A percentile compares a stretch with the other conserved stretches of the same genome.
phyloP scores from a whole-genome alignment of 2,797 vertebrate species.

The Sebastes flavidus region DNA sequence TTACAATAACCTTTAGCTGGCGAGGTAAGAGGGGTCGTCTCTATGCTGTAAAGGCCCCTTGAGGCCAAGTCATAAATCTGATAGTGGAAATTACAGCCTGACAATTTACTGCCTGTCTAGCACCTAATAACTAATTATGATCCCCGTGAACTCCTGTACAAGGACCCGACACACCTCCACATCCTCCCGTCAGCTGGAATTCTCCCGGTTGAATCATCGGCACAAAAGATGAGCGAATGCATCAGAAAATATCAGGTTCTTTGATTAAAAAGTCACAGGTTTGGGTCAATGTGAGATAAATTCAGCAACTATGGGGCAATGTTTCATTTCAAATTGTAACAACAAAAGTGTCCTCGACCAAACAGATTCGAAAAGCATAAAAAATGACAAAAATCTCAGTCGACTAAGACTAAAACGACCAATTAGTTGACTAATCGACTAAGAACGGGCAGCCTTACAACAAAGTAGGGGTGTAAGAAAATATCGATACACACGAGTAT shows the following conservation, averaged over 20 bases:
- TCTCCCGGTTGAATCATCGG: background rate
- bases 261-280: background rate
- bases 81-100: conserved; percentile 59
- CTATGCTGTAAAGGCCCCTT: conserved; percentile 52
- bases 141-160: conserved; percentile 45
- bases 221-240: background rate
- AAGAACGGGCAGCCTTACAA: too few species aligned
- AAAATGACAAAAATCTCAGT: too few species aligned
- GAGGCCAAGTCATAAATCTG: conserved; percentile 67
- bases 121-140: conserved; percentile 71
- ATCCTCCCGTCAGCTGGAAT: background rate
- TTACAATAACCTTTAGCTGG: conserved; percentile 71
- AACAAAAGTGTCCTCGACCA: background rate
- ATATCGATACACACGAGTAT: too few species aligned
- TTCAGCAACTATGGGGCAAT: background rate
- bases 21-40: conserved; percentile 54
- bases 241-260: background rate
- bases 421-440: too few species aligned
- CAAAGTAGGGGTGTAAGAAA: too few species aligned
- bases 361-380: too few species aligned
- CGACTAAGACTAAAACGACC: too few species aligned
- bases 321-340: background rate
- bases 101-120: conserved; percentile 64
- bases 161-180: background rate
- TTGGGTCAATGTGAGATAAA: background rate